Evolutionary conservation across 2,797 vertebrate genomes (phyloP).

Genomic region (Notolepis coatsorum): DNA sequence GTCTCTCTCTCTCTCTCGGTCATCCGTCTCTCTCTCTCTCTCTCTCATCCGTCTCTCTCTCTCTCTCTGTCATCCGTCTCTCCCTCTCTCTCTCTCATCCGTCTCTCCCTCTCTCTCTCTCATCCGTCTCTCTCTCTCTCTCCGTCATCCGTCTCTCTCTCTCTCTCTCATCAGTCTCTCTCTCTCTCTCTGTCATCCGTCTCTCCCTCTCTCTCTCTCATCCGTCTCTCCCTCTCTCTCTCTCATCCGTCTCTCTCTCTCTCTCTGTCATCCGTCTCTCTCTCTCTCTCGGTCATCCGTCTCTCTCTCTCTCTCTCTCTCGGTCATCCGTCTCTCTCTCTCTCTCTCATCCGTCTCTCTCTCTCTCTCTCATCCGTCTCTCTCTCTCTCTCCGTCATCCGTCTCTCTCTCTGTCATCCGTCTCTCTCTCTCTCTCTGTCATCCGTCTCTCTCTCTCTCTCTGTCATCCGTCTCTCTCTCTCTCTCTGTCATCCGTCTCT

Average conservation of each 20-base stretch:
- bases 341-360: background rate
- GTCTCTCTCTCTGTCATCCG: background rate
- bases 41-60: background rate
- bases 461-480: background rate
- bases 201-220: conserved; percentile 21
- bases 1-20: too few species aligned
- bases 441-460: conserved; percentile 32
- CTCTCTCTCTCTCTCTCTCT: too few species aligned
- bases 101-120: background rate
- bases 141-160: conserved; percentile 20
- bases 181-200: conserved; percentile 16
- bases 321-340: too few species aligned
- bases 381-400: background rate
- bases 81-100: background rate
- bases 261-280: background rate
- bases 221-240: conserved; percentile 2
- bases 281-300: too few species aligned
- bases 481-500: background rate
- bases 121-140: background rate
- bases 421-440: conserved; percentile 31
- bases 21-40: too few species aligned
- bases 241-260: background rate
- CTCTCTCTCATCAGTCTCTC: conserved; percentile 28
- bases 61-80: too few species aligned
- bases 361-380: background rate